phyloP scores from a whole-genome alignment of 2,888 invertebrate genomes.

The Serripes groenlandicus region DNA sequence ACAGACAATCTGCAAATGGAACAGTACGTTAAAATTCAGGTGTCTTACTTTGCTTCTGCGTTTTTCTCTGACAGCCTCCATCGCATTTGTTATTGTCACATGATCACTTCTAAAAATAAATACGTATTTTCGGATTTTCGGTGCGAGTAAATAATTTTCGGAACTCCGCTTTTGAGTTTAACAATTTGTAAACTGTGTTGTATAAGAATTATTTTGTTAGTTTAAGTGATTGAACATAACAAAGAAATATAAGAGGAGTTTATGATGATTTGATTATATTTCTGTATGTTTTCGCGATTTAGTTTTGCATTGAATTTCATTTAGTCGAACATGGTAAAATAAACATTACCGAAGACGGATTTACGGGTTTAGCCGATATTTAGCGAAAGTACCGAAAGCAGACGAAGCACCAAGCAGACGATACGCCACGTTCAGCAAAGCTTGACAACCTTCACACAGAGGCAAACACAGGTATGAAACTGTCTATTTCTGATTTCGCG shows the following conservation, averaged over 20 bases:
- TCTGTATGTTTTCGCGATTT: background rate
- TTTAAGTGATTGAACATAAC: background rate
- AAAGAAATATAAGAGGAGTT: background rate
- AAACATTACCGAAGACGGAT: too few species aligned
- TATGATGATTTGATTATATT: background rate
- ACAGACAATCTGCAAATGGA: background rate
- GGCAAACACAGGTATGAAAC: too few species aligned
- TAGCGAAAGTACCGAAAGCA: too few species aligned
- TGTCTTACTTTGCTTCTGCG: slow-evolving; percentile 33
- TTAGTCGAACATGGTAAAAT: too few species aligned
- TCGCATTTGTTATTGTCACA: slow-evolving; percentile 66
- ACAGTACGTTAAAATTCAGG: background rate
- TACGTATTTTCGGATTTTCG: background rate
- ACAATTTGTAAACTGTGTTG: too few species aligned
- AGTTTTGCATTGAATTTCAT: background rate
- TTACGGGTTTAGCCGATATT: too few species aligned
- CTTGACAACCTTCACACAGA: too few species aligned
- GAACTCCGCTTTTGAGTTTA: background rate
- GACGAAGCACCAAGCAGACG: too few species aligned
- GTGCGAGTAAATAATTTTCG: background rate
- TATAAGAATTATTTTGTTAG: background rate
- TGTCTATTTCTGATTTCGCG: too few species aligned
- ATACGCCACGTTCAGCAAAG: too few species aligned
- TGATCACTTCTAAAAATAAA: slow-evolving; percentile 43
- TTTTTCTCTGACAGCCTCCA: slow-evolving; percentile 60